Percentiles rank a stretch among this genome's conserved stretches.
Evolutionary conservation across 92 coral and sea anemone genomes (phyloP).

Genomic region (Porites divaricata): DNA sequence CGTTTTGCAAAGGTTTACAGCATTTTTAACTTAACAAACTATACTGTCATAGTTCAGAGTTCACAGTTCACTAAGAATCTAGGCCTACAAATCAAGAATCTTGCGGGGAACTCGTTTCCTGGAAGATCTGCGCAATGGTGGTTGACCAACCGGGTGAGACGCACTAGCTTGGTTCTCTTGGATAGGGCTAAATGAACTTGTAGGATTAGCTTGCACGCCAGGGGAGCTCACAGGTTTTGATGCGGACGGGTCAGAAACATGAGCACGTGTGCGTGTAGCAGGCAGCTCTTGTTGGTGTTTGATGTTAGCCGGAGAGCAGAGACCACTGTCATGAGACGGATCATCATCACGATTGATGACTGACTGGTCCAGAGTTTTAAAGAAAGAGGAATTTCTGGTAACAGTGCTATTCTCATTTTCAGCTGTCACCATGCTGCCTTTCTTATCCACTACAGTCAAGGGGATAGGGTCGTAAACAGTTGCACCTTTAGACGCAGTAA

Average conservation of each 20-base stretch:
- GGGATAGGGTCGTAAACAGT: slow-evolving; percentile 64
- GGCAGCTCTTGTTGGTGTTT: neutral
- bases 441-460: slow-evolving; percentile 55
- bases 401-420: slow-evolving; percentile 2
- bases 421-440: slow-evolving; percentile 73
- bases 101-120: neutral
- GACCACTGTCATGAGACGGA: neutral
- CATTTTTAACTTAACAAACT: no score
- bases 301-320: neutral
- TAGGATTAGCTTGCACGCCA: neutral
- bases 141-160: no score
- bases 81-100: neutral
- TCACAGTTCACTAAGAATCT: neutral
- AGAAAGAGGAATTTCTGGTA: slow-evolving; percentile 54
- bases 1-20: no score
- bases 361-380: slow-evolving; percentile 30
- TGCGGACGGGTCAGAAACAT: no score
- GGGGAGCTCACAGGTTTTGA: no score
- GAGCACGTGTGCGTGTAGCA: no score
- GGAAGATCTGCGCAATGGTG: neutral
- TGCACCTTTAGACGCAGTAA: slow-evolving; percentile 40
- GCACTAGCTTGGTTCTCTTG: no score
- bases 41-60: neutral
- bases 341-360: neutral
- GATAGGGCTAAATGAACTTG: neutral